These are phyloP conservation scores for Drosophila suboccidentalis DNA, from an alignment of 2,888 invertebrate species.

Conservation along the genomic window DNA sequence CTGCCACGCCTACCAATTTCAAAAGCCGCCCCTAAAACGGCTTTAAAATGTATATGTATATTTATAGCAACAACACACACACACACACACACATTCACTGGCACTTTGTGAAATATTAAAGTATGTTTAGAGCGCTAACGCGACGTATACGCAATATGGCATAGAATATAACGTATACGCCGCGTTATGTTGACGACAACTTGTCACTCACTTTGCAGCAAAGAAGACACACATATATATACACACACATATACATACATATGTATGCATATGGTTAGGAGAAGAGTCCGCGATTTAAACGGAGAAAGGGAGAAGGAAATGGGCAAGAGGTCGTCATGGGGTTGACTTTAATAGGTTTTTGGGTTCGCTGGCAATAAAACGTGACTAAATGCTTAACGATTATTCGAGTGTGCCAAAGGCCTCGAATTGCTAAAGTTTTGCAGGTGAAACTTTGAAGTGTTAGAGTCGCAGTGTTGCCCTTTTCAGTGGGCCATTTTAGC, in stretches of 20 bases:
- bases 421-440: slow-evolving; percentile 62
- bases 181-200: slow-evolving; percentile 55
- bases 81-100: slow-evolving; percentile 11
- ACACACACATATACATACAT: background rate
- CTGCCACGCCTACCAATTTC: slow-evolving; percentile 26
- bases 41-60: slow-evolving; percentile 35
- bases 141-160: slow-evolving; percentile 53
- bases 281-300: background rate
- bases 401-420: slow-evolving; percentile 62
- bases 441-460: slow-evolving; percentile 50
- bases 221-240: background rate
- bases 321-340: slow-evolving; percentile 5
- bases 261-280: background rate
- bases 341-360: slow-evolving; percentile 43
- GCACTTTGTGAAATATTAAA: slow-evolving; percentile 45
- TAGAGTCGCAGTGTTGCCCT: slow-evolving; percentile 4
- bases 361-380: slow-evolving; percentile 58
- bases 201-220: slow-evolving; percentile 63
- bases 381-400: slow-evolving; percentile 70
- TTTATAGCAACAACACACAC: slow-evolving; percentile 9
- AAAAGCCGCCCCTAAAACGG: slow-evolving; percentile 25
- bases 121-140: slow-evolving; percentile 29
- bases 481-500: background rate
- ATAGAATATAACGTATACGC: slow-evolving; percentile 41
- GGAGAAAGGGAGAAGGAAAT: too few relatives aligned